Evolutionary conservation across 1,140 invertebrate genomes (phyloP), one percentile per base, ranked within the genome.

Genomic region (fruit fly (Drosophila melanogaster)): DNA sequence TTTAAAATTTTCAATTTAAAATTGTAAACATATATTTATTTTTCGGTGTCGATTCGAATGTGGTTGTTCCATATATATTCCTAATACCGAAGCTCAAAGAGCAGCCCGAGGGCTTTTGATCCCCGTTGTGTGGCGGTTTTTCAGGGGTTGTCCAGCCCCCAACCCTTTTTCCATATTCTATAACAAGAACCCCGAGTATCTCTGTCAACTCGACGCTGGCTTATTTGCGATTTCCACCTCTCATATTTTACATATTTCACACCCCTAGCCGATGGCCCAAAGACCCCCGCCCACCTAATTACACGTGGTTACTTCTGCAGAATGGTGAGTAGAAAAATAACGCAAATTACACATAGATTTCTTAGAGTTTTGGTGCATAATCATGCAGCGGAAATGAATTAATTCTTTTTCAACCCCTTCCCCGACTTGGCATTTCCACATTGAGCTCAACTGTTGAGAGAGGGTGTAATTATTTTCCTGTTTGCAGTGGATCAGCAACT

Each of bases 291-390:
- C 46, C 57, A 60, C 38, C 56, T 70, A 64, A 76, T 81, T 77
- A 55, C 49, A 58, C 58, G 19, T 40, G 43, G 74, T 65, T 53
- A 51, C 50, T 41, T 61, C 55, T 60, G 60, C 60, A 51, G 74
- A 77, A 81, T 77, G 78, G 35, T 37, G 49, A 71, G 35, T 12
- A 35, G 64, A 46, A 81, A 78, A 81, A 67, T 75, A 49, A 57
- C 67, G 67, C 57, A 85, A 86, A 85, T 86, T 85, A 79, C 74
- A 85, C 76, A 84, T 77, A 71, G 75, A 83, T 83, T 86, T 86
- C 84, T 89, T 83, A 84, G 83, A 79, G 84, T 87, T 87, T 89
- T 73, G 71, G 79, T 87, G 83, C 86, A 87, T 87, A 87, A 87
- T 87, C 83, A 87, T 89, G 59, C 60, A 89, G 79, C 83, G 83